Percentiles rank a stretch among this genome's conserved stretches.
phyloP scores from a whole-genome alignment of 2,888 invertebrate species.

The Cancer borealis region DNA sequence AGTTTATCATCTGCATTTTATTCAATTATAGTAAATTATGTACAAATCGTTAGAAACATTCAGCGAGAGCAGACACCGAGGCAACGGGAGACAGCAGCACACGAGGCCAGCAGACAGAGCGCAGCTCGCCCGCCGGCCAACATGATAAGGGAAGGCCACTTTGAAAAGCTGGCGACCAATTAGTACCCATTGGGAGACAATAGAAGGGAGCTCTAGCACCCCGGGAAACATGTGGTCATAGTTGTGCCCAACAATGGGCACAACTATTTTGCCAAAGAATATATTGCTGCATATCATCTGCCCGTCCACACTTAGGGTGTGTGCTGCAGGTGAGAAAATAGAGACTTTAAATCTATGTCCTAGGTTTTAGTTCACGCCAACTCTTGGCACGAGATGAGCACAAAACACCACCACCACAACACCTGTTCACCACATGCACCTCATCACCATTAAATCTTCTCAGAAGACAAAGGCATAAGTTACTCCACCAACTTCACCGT shows the following conservation, averaged over 20 bases:
- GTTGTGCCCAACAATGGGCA: not conserved
- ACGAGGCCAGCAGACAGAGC: conserved; percentile 3
- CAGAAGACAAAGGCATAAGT: conserved; percentile 15
- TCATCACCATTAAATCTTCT: not conserved
- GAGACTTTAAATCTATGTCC: conserved; percentile 24
- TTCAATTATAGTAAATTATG: conserved; percentile 61
- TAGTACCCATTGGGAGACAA: conserved; percentile 49
- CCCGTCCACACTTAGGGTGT: not conserved
- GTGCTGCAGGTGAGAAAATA: conserved; percentile 29
- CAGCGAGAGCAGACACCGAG: conserved; percentile 9
- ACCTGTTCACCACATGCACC: not conserved
- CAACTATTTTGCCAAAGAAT: not conserved
- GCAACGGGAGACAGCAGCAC: not conserved
- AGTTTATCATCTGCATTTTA: conserved; percentile 34
- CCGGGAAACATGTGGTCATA: conserved; percentile 2
- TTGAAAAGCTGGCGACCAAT: conserved; percentile 57
- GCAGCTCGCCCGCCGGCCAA: not conserved
- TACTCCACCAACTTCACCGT: not conserved
- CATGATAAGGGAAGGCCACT: conserved; percentile 57
- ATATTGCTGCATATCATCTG: conserved; percentile 16
- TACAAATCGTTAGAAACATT: conserved; percentile 63
- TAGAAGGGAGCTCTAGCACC: conserved; percentile 30
- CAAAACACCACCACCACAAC: not conserved
- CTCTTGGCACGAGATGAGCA: not conserved
- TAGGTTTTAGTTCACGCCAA: not conserved